Evolutionary conservation across 2,888 invertebrate species (phyloP).

Genomic region (Heliconius ismenius): DNA sequence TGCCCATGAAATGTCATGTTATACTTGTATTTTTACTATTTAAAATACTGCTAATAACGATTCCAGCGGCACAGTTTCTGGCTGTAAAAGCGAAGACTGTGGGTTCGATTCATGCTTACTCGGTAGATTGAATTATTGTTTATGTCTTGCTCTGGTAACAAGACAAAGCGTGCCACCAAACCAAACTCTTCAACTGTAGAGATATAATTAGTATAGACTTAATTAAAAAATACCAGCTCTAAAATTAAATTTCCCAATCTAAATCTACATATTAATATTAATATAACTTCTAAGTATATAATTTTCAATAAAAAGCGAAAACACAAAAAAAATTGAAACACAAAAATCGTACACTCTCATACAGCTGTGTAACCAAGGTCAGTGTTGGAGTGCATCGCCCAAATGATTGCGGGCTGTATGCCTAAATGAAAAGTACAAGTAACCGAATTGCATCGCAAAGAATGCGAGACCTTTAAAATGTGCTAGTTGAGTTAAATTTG

Average conservation of each 20-base stretch:
- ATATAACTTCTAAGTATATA: neutral
- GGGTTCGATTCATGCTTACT: no score
- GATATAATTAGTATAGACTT: no score
- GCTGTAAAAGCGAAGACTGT: neutral
- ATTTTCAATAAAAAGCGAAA: neutral
- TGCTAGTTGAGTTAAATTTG: neutral
- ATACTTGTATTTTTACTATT: neutral
- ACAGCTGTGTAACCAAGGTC: slow-evolving; percentile 79
- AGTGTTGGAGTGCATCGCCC: slow-evolving; percentile 79
- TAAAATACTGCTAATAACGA: slow-evolving; percentile 1
- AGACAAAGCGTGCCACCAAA: neutral
- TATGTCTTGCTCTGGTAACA: neutral
- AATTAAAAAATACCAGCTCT: no score
- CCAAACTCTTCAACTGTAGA: no score
- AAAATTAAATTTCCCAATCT: neutral
- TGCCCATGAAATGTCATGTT: neutral
- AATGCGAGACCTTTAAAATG: slow-evolving; percentile 42
- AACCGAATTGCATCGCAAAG: slow-evolving; percentile 69
- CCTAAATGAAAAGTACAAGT: slow-evolving; percentile 52
- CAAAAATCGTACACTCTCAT: slow-evolving; percentile 46
- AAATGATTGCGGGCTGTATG: slow-evolving; percentile 41
- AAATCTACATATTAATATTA: neutral
- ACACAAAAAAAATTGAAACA: neutral
- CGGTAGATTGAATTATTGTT: neutral
- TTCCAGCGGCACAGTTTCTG: neutral